Percentiles rank a stretch among this genome's conserved stretches.
These are phyloP conservation scores for Sialia sialis DNA, from an alignment of 2,113 vertebrate species.

Conservation along the genomic window DNA sequence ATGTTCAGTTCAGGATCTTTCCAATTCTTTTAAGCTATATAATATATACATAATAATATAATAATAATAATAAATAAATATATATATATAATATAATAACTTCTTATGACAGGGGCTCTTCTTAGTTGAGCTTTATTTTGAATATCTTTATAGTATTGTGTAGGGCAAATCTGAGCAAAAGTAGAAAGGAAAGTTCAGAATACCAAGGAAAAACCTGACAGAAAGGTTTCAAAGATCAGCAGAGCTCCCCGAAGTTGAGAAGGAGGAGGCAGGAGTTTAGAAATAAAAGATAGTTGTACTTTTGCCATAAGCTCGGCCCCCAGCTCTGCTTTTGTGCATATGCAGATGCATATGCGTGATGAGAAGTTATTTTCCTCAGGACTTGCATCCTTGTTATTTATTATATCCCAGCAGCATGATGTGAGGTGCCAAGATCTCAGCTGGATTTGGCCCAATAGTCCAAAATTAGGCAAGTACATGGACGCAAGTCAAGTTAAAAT, in stretches of 20 bases:
- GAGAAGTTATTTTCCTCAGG: background rate
- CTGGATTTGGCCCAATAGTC: background rate
- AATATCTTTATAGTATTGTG: background rate
- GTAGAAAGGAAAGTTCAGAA: background rate
- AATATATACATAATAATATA: too few species aligned
- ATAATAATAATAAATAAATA: too few species aligned
- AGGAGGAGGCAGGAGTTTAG: background rate
- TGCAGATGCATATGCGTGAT: background rate
- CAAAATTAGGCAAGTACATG: slow-evolving; percentile 20
- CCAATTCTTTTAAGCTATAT: background rate
- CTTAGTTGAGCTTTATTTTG: background rate
- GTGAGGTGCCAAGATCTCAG: background rate
- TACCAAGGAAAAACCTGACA: background rate
- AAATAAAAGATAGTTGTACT: background rate
- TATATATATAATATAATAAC: too few species aligned
- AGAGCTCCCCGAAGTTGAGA: background rate
- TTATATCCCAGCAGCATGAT: background rate
- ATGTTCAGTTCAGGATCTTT: background rate
- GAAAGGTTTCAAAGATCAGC: background rate
- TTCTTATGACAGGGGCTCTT: background rate
- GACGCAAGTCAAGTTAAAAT: background rate
- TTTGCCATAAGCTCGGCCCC: background rate
- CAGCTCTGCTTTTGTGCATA: background rate
- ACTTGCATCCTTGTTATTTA: background rate
- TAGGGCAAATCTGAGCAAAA: background rate